Conservation (phyloP, 2,113 vertebrate genomes). For the Microcebus lehilahytsara region DNA sequence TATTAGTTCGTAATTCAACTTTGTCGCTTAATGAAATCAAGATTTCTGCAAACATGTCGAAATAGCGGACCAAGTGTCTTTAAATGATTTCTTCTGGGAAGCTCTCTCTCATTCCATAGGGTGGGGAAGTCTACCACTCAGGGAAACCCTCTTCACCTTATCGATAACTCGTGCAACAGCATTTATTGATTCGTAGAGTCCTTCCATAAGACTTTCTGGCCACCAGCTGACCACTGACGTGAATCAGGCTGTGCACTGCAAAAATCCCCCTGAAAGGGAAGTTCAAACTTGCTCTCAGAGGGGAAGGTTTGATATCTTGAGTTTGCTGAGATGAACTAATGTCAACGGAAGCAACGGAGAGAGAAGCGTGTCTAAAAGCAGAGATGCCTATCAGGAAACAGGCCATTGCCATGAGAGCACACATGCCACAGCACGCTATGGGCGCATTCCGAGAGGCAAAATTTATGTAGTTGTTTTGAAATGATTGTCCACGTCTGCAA, state of each 20-base stretch:
- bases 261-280: background rate
- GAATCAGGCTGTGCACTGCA: background rate
- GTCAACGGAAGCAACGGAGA: background rate
- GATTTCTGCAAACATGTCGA: background rate
- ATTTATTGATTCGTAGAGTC: no score
- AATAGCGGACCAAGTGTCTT: no score
- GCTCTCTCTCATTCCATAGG: fast-evolving
- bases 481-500: background rate
- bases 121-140: no score
- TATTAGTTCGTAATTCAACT: background rate
- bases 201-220: background rate
- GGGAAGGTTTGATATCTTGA: background rate
- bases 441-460: background rate
- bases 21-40: background rate
- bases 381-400: background rate
- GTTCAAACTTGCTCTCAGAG: no score
- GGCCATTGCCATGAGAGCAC: background rate
- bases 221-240: fast-evolving
- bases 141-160: background rate
- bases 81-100: background rate
- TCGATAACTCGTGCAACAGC: no score
- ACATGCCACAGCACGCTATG: background rate
- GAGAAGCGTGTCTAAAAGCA: background rate
- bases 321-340: background rate
- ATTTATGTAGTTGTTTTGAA: background rate